Evolutionary conservation across 2,113 vertebrate genomes (phyloP).

Genomic region (Myrmophylax atrothorax): DNA sequence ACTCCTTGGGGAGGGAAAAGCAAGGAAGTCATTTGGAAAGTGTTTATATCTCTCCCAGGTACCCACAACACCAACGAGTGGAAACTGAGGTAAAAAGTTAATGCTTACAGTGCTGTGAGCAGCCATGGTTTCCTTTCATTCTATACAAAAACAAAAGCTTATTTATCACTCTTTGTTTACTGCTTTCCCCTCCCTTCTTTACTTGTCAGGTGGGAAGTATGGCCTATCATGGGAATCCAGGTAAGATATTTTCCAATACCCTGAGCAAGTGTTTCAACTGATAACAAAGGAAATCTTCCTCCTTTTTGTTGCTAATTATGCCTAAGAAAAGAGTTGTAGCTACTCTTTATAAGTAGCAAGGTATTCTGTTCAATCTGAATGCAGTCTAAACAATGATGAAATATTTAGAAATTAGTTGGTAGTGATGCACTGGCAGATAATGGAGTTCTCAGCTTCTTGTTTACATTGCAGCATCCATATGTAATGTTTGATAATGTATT

Average conservation of each 20-base stretch:
- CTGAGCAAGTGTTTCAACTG: background rate
- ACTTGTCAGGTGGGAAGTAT: background rate
- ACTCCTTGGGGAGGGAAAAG: background rate
- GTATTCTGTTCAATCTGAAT: background rate
- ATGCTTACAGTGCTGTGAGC: accelerated
- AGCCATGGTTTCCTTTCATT: background rate
- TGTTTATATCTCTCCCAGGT: background rate
- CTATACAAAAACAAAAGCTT: background rate
- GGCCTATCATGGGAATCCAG: background rate
- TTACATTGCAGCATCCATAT: background rate
- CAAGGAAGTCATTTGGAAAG: background rate
- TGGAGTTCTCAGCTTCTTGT: slow-evolving; percentile 19
- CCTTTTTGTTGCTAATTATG: background rate
- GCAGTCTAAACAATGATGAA: background rate
- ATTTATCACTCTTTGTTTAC: background rate
- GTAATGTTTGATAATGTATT: slow-evolving; percentile 11
- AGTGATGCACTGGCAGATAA: background rate
- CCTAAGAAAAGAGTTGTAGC: background rate
- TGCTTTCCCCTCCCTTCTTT: background rate
- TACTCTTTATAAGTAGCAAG: background rate
- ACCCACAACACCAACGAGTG: background rate
- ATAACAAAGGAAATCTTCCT: background rate
- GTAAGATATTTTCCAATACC: background rate
- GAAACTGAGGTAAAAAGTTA: background rate
- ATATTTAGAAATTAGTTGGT: background rate